Conservation (phyloP, 2,797 vertebrate species). For the Macroramphosus scolopax region DNA sequence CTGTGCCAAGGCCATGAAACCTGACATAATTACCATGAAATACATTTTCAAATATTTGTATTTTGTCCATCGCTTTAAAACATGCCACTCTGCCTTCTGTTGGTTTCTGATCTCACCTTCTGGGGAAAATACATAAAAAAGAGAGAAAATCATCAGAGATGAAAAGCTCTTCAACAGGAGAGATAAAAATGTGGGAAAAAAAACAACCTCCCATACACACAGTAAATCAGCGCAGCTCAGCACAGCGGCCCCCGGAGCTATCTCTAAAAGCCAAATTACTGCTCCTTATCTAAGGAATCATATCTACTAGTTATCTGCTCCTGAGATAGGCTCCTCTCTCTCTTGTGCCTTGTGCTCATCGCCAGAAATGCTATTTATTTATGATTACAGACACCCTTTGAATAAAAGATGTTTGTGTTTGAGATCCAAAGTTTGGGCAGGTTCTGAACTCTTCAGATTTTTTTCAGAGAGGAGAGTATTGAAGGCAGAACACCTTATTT, state of each 20-base stretch:
- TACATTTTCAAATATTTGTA: slow-evolving; percentile 99
- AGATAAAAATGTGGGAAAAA: slow-evolving; percentile 87
- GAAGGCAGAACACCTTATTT: slow-evolving; percentile 75
- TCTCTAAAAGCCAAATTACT: slow-evolving; percentile 93
- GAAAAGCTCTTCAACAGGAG: slow-evolving; percentile 83
- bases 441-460: slow-evolving; percentile 73
- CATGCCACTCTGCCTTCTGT: slow-evolving; percentile 88
- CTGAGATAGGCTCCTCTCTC: slow-evolving; percentile 73
- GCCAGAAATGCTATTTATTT: slow-evolving; percentile 80
- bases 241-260: slow-evolving; percentile 88
- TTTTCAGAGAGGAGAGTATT: slow-evolving; percentile 62
- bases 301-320: slow-evolving; percentile 90
- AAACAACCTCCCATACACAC: slow-evolving; percentile 77
- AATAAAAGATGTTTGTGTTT: slow-evolving; percentile 79
- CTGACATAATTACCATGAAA: slow-evolving; percentile 99
- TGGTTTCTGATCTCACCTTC: slow-evolving; percentile 89
- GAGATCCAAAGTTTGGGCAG: slow-evolving; percentile 73
- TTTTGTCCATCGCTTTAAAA: slow-evolving; percentile 95
- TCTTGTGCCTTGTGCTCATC: slow-evolving; percentile 69
- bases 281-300: slow-evolving; percentile 94
- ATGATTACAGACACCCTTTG: slow-evolving; percentile 79
- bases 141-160: slow-evolving; percentile 84
- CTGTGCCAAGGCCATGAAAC: slow-evolving; percentile 98
- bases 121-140: slow-evolving; percentile 89
- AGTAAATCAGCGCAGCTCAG: slow-evolving; percentile 77